phyloP scores from a whole-genome alignment of 2,113 vertebrate genomes.

The Trinectes maculatus region DNA sequence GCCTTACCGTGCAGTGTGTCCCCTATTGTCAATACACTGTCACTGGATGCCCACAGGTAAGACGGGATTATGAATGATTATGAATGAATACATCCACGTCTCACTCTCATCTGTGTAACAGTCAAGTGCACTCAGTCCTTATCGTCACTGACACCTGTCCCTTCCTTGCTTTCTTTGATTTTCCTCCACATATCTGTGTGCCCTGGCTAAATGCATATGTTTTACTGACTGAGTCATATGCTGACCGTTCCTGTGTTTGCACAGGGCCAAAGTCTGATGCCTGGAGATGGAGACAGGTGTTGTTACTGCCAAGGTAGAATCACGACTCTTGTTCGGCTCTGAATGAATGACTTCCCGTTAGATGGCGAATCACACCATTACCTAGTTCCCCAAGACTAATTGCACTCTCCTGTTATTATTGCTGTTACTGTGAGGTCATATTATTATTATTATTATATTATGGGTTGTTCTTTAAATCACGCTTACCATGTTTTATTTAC shows the following conservation, averaged over 20 bases:
- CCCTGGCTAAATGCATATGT: neutral
- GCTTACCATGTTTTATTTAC: no score
- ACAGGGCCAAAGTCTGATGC: slow-evolving; percentile 83
- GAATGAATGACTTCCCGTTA: neutral
- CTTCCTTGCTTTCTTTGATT: neutral
- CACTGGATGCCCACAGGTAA: slow-evolving; percentile 86
- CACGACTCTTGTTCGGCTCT: slow-evolving; percentile 27
- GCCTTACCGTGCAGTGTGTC: slow-evolving; percentile 78
- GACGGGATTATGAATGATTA: neutral
- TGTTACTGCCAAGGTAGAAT: slow-evolving; percentile 82
- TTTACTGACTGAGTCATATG: neutral
- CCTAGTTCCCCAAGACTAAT: no score
- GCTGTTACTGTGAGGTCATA: no score
- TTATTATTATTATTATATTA: no score
- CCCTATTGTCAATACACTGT: slow-evolving; percentile 81
- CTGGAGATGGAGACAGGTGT: slow-evolving; percentile 78
- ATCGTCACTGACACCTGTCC: no score
- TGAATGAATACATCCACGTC: neutral
- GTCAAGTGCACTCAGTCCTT: neutral
- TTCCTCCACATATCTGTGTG: neutral
- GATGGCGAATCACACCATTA: neutral
- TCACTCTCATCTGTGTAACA: slow-evolving; percentile 7
- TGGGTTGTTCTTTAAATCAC: no score
- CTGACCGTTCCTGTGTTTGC: slow-evolving; percentile 30
- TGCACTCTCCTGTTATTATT: no score